Evolutionary conservation across 2,797 vertebrate species (phyloP).

Genomic region (Galago senegalensis): DNA sequence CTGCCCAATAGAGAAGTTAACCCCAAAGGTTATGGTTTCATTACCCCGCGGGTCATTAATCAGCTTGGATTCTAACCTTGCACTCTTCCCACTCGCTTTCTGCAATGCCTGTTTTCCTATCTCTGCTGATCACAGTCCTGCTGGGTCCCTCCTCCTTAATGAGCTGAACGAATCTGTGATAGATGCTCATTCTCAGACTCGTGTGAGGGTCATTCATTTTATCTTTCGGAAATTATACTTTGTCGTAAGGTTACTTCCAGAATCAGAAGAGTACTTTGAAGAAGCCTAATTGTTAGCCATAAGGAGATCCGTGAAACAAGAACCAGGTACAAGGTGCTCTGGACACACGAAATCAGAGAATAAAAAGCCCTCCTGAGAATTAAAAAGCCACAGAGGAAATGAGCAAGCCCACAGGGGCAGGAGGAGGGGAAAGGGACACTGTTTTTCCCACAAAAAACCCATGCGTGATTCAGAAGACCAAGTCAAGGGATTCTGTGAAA

Average conservation of each 20-base stretch:
- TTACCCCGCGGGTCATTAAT: neutral
- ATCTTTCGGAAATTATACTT: conserved; percentile 13
- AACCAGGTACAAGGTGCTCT: neutral
- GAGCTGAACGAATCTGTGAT: neutral
- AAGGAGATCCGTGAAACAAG: conserved; percentile 39
- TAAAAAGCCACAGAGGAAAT: neutral
- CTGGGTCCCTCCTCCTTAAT: neutral
- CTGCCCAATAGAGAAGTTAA: neutral
- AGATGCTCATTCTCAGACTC: neutral
- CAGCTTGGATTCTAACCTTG: neutral
- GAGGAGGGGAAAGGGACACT: no score
- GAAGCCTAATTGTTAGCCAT: neutral
- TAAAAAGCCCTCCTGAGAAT: neutral
- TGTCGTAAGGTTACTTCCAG: neutral
- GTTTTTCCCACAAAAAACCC: neutral
- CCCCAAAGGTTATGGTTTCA: neutral
- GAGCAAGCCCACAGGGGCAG: fast-evolving
- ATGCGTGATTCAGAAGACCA: neutral
- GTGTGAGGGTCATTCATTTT: neutral
- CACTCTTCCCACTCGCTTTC: neutral
- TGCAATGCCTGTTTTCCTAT: neutral
- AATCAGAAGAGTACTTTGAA: neutral
- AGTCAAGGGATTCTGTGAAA: neutral
- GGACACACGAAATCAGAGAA: neutral
- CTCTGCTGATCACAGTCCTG: neutral